Evolutionary conservation across 1,140 invertebrate species (phyloP), one percentile per base, ranked within the genome.

Genomic region (Zeugodacus cucurbitae): DNA sequence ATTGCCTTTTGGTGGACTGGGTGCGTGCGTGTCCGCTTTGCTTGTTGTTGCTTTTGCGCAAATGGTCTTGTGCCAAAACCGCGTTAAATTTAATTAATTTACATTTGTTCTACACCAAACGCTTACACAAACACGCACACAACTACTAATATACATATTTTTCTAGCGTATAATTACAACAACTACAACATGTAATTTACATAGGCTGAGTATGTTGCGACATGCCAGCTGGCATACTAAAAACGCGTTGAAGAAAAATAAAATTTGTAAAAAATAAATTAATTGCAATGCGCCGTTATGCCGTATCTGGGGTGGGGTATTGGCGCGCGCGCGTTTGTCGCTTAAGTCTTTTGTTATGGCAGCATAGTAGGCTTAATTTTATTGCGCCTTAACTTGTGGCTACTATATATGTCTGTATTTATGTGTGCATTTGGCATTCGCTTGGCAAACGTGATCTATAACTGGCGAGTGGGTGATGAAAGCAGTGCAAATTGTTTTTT

Each of bases 61-160:
- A 86, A 86, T 86, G 85, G 85, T 86, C 85, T 86, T 86, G 48
- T 86, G 85, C 85, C 85, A 86, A 86, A 59, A 11, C 6, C 29
- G 29, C 58, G 44, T 48, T 48, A 82, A 44, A 82, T 6, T 48
- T 48, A 48, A 48, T 29, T 82, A 82, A 82, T 82, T 82, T 82
- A 82, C 74, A 82, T 82, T 82, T 82, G 74, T 54, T 82, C 74
- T 82, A 48, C 74, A 82, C 48, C 44, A 82, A 17, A 37, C 10
- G 59, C 26, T 62, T 62, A 70, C 20, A 11, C 32, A 29, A 29
- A 34, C 32, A 20, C 64, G n/a, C 3, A 62, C 26, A 62, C 58
- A 62, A 1, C 11, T 22, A 62, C 58, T 7, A 6, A 62, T 67
- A 32, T 29, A 14, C 29, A 10, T 37, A 29, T 78, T 1, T 26